phyloP scores from a whole-genome alignment of 2,888 invertebrate species.

The Metopia argyrocephala region DNA sequence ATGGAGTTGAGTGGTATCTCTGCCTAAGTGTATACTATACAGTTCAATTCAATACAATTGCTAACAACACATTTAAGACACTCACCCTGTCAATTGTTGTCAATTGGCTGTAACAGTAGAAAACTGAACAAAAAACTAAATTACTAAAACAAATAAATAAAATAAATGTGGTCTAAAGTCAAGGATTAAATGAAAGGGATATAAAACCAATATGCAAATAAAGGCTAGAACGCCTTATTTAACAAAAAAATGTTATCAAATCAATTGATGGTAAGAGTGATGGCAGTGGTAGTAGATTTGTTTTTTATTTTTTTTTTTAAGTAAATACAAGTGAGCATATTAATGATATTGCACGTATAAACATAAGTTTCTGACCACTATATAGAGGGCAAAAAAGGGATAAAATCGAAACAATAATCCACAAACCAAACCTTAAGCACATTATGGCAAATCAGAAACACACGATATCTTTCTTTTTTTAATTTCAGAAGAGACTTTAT shows the following conservation, averaged over 20 bases:
- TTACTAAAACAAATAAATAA: slow-evolving; percentile 22
- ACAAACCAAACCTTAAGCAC: slow-evolving; percentile 49
- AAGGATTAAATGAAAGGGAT: slow-evolving; percentile 58
- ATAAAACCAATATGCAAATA: neutral
- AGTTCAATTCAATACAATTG: slow-evolving; percentile 15
- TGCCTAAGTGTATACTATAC: slow-evolving; percentile 3
- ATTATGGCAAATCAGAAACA: slow-evolving; percentile 42
- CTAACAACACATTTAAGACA: slow-evolving; percentile 55
- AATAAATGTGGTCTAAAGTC: slow-evolving; percentile 34
- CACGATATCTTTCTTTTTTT: slow-evolving; percentile 35
- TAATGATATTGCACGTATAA: neutral
- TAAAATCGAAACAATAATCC: slow-evolving; percentile 39
- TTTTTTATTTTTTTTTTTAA: neutral
- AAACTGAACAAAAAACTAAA: neutral
- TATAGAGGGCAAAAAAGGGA: slow-evolving; percentile 5
- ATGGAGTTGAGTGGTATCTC: slow-evolving; percentile 6
- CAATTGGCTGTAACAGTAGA: slow-evolving; percentile 27
- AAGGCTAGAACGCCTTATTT: slow-evolving; percentile 22
- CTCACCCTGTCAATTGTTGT: slow-evolving; percentile 55
- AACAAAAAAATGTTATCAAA: slow-evolving; percentile 28
- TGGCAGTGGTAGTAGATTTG: neutral
- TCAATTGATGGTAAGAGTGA: slow-evolving; percentile 5
- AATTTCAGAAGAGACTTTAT: slow-evolving; percentile 13
- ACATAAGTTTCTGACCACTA: slow-evolving; percentile 23
- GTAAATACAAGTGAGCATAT: neutral